Evolutionary conservation across 2,797 vertebrate species (phyloP).

Genomic region (Pseudocheirus occidentalis): DNA sequence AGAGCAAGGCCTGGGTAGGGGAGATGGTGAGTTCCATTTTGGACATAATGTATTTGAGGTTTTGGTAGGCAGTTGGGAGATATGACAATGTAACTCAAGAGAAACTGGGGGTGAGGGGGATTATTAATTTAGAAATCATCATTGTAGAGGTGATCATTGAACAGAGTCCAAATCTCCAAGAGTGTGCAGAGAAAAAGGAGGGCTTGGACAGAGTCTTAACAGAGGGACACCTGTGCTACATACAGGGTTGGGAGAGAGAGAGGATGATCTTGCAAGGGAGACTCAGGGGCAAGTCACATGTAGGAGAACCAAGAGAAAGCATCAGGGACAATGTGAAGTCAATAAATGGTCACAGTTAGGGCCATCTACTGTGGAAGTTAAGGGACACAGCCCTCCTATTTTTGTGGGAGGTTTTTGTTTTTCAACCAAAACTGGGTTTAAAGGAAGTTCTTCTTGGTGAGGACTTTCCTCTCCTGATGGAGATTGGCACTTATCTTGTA

Average conservation of each 20-base stretch:
- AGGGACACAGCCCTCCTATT: background rate
- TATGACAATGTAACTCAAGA: background rate
- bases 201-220: background rate
- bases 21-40: background rate
- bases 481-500: background rate
- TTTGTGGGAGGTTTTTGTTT: background rate
- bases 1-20: background rate
- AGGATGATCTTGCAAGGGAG: background rate
- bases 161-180: background rate
- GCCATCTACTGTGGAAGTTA: background rate
- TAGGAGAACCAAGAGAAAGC: background rate
- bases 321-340: background rate
- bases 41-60: background rate
- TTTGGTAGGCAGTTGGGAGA: background rate
- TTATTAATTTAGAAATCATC: background rate
- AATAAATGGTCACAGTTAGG: background rate
- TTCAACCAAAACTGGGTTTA: too few species aligned
- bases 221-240: background rate
- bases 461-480: background rate
- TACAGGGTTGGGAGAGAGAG: background rate
- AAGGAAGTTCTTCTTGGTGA: background rate
- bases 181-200: background rate
- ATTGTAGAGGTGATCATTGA: background rate
- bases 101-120: background rate
- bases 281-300: background rate